A percentile compares a stretch with the other conserved stretches of the same genome.
phyloP scores from a whole-genome alignment of 2,888 invertebrate genomes.

The Synanthedon tipuliformis region DNA sequence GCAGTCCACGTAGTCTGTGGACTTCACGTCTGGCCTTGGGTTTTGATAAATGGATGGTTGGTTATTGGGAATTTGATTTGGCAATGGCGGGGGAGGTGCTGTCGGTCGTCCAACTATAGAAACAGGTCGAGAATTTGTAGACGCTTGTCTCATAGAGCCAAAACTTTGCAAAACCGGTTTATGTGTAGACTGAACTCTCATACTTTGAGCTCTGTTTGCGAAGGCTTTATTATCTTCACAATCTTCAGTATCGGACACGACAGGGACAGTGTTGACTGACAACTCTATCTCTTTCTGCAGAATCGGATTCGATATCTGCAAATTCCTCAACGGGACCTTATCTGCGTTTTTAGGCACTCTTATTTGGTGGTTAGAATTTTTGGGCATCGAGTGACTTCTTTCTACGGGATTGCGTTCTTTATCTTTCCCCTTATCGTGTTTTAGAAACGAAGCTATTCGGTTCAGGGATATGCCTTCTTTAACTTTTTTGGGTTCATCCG shows the following conservation, averaged over 20 bases:
- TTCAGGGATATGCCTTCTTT: slow-evolving; percentile 75
- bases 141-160: slow-evolving; percentile 84
- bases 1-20: slow-evolving; percentile 82
- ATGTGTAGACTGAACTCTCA: slow-evolving; percentile 73
- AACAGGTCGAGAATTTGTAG: slow-evolving; percentile 75
- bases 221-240: slow-evolving; percentile 68
- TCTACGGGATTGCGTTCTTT: slow-evolving; percentile 61
- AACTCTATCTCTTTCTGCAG: slow-evolving; percentile 76
- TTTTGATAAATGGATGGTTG: slow-evolving; percentile 68
- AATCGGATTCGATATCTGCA: slow-evolving; percentile 88
- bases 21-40: slow-evolving; percentile 51
- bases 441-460: slow-evolving; percentile 81
- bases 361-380: slow-evolving; percentile 66
- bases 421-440: slow-evolving; percentile 69
- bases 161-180: slow-evolving; percentile 79
- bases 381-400: slow-evolving; percentile 70
- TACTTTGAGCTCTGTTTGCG: slow-evolving; percentile 84
- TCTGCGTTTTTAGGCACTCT: slow-evolving; percentile 77
- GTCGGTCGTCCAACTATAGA: slow-evolving; percentile 82
- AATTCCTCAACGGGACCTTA: slow-evolving; percentile 76
- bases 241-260: slow-evolving; percentile 64
- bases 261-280: slow-evolving; percentile 71
- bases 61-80: slow-evolving; percentile 32
- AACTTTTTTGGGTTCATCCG: slow-evolving; percentile 66
- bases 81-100: slow-evolving; percentile 80